Evolutionary conservation across 2,113 vertebrate species (phyloP).

Genomic region (Varanus komodoensis): DNA sequence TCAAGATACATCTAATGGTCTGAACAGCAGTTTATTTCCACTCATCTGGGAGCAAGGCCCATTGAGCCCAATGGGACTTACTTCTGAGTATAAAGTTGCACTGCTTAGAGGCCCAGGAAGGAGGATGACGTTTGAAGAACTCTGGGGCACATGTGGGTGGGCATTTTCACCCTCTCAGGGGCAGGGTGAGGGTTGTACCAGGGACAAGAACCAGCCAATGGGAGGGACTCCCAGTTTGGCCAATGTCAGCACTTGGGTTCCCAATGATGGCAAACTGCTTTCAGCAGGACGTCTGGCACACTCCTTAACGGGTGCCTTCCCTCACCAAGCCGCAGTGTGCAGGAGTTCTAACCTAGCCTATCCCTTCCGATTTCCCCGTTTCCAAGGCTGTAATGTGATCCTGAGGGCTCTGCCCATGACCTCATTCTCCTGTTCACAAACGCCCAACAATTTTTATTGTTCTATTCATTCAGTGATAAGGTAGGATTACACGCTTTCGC

Average conservation of each 20-base stretch:
- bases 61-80: neutral
- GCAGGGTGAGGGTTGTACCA: neutral
- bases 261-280: neutral
- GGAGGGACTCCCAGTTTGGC: neutral
- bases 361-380: neutral
- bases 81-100: neutral
- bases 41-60: neutral
- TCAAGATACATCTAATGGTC: no score
- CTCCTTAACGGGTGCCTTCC: neutral
- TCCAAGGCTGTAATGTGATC: slow-evolving; percentile 1
- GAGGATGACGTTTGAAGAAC: neutral
- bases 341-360: neutral
- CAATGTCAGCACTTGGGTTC: no score
- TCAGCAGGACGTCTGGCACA: neutral
- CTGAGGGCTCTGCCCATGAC: neutral
- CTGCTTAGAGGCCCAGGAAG: neutral
- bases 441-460: neutral
- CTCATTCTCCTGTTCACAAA: neutral
- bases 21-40: neutral
- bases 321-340: no score
- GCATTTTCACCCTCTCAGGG: neutral
- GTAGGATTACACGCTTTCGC: slow-evolving; percentile 47
- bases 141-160: no score
- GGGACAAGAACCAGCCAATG: neutral
- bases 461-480: slow-evolving; percentile 53